Base-by-base conservation (phyloP, 2,888 invertebrate genomes). In the Halictus quadricinctus region DNA sequence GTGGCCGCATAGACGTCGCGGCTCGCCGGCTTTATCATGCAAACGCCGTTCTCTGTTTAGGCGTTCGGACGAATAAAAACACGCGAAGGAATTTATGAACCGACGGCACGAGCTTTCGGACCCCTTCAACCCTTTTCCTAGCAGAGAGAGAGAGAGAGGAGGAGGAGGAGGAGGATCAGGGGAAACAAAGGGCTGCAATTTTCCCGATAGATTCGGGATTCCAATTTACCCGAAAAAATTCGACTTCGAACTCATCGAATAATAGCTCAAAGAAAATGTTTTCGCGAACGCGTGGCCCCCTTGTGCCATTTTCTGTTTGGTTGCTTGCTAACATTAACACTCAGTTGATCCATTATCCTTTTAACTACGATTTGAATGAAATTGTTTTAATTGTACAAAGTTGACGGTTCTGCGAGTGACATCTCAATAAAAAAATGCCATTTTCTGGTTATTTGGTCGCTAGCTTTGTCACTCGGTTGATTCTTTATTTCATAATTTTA, bases 31-130 rank as follows among this genome's bases (percentile, higher is more conserved):
- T 84, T 84, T 84, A 83, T 84, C 83, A 84, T 84, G 83, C 83
- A 84, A 84, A 84, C 83, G 77, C 84, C 77, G 84, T 64, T 84
- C 64, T 84, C 84, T 84, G 84, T 84, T 84, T 84, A 84, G 84
- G 84, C 77, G 78, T 84, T 70, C 79, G 85, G 41, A 79, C 84
- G 84, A 76, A 84, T 84, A 76, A 84, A 84, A 84, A 84, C 84
- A 84, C 84, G 84, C 79, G 79, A 84, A 84, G 84, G 72, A 79
- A 84, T 84, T 84, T 84, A 84, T 84, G 85, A 84, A 84, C 79
- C 75, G 58, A 8, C 54, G 58, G 79, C 84, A 76, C 84, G 84
- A 72, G 79, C 70, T 83, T 73, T 36, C 69, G 50, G 29, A 25
- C 2, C 64, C 64, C 60, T 60, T 29, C 66, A 6, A 29, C 66